phyloP scores from a whole-genome alignment of 1,140 invertebrate species.

The Lucilia cuprina region DNA sequence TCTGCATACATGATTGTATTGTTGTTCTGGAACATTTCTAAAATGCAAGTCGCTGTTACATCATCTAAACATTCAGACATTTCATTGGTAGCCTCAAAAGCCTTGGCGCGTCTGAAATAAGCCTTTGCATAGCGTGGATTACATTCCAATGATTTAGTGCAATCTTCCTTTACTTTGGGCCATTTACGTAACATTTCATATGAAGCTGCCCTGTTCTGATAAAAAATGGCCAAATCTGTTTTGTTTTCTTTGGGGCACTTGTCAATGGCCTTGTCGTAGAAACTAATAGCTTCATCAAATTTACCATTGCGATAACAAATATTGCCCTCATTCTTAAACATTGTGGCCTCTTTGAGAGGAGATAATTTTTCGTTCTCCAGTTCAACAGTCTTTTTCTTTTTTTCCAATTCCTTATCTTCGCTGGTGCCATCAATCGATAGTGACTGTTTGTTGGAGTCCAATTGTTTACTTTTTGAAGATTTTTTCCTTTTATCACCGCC shows the following conservation, averaged over 20 bases:
- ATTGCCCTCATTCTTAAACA: constrained; percentile 88
- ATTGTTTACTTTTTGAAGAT: not conserved
- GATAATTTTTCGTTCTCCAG: constrained; percentile 66
- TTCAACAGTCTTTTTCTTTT: constrained; percentile 65
- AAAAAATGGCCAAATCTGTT: constrained; percentile 85
- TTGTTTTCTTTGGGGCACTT: constrained; percentile 78
- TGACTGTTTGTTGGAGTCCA: constrained; percentile 52
- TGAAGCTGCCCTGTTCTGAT: constrained; percentile 94
- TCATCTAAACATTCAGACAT: constrained; percentile 86
- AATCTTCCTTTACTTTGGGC: constrained; percentile 85
- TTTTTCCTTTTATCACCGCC: not conserved
- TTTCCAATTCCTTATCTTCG: constrained; percentile 62
- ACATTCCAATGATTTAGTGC: constrained; percentile 81
- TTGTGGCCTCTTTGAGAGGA: constrained; percentile 60
- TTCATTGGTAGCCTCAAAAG: constrained; percentile 80
- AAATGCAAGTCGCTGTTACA: constrained; percentile 88
- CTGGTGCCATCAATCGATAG: constrained; percentile 65
- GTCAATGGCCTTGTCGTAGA: constrained; percentile 89
- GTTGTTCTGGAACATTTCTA: constrained; percentile 87
- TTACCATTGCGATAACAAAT: constrained; percentile 83
- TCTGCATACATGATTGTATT: constrained; percentile 82
- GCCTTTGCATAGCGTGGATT: constrained; percentile 92
- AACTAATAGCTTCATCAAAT: constrained; percentile 86
- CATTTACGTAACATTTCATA: constrained; percentile 92
- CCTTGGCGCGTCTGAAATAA: constrained; percentile 81